A percentile compares a stretch with the other conserved stretches of the same genome.
These are phyloP conservation scores for Trichoplusia ni DNA, from an alignment of 1,140 invertebrate species.

Conservation along the genomic window DNA sequence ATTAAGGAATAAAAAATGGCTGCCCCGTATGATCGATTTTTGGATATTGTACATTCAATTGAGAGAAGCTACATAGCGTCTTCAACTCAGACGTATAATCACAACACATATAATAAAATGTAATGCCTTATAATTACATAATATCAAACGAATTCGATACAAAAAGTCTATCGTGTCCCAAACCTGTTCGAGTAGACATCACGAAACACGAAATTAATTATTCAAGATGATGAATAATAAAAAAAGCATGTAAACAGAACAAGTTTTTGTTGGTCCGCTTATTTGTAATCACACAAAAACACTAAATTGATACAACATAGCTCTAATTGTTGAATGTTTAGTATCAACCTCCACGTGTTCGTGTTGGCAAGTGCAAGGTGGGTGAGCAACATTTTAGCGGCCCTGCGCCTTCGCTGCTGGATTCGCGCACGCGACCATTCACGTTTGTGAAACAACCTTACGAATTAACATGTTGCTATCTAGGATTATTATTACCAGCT, in stretches of 20 bases:
- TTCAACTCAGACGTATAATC: not conserved
- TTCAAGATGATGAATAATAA: not conserved
- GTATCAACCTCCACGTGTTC: too few relatives aligned
- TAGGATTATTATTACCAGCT: not conserved
- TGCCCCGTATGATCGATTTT: too few relatives aligned
- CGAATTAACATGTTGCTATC: conserved; percentile 1
- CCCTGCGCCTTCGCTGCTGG: not conserved
- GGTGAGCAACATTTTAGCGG: not conserved
- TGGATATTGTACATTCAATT: too few relatives aligned
- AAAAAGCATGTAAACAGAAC: not conserved
- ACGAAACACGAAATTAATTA: not conserved
- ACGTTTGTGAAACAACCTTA: conserved; percentile 2
- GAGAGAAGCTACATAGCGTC: too few relatives aligned
- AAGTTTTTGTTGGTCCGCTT: not conserved
- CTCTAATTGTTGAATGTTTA: too few relatives aligned
- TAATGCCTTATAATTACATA: not conserved
- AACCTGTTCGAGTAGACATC: not conserved
- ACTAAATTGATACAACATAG: too few relatives aligned
- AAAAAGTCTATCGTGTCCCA: not conserved
- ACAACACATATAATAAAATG: not conserved
- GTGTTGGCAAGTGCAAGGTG: too few relatives aligned
- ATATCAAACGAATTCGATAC: not conserved
- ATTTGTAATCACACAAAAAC: not conserved
- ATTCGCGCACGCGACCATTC: conserved; percentile 1
- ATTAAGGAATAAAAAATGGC: too few relatives aligned